These are phyloP conservation scores for Drosophila teissieri DNA, from an alignment of 1,140 invertebrate species.

Conservation along the genomic window DNA sequence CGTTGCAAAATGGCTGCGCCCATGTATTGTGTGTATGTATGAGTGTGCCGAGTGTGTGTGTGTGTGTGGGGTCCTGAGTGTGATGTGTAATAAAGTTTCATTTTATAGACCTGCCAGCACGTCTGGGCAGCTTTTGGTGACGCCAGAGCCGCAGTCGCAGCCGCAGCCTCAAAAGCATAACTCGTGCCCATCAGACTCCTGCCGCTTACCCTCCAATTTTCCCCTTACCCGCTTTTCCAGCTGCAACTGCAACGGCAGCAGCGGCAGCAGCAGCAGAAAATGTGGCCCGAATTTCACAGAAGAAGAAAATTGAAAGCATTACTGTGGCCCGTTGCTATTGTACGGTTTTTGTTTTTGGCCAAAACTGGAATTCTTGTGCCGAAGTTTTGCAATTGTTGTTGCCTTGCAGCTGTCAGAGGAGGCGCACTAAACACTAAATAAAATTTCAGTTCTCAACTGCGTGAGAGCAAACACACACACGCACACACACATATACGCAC, in stretches of 20 bases:
- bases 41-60: constrained; percentile 13
- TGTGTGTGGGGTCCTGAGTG: constrained; percentile 42
- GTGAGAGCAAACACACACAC: constrained; percentile 46
- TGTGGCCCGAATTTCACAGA: constrained; percentile 43
- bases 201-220: background rate
- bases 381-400: constrained; percentile 64
- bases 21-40: constrained; percentile 14
- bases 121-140: constrained; percentile 69
- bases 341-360: constrained; percentile 56
- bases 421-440: constrained; percentile 82
- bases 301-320: constrained; percentile 76
- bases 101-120: constrained; percentile 81
- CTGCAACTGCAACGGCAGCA: constrained; percentile 26
- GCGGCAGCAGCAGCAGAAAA: constrained; percentile 17
- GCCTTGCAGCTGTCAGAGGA: constrained; percentile 71
- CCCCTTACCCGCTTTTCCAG: constrained; percentile 1
- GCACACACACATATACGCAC: constrained; percentile 33
- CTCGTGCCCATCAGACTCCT: constrained; percentile 67
- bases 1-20: constrained; percentile 66
- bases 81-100: constrained; percentile 77
- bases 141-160: constrained; percentile 58
- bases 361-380: constrained; percentile 58
- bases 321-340: constrained; percentile 48
- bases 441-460: constrained; percentile 81
- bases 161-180: constrained; percentile 71